Percentiles rank a stretch among this genome's conserved stretches.
Evolutionary conservation across 2,888 invertebrate genomes (phyloP).

Genomic region (Anagyrus pseudococci): DNA sequence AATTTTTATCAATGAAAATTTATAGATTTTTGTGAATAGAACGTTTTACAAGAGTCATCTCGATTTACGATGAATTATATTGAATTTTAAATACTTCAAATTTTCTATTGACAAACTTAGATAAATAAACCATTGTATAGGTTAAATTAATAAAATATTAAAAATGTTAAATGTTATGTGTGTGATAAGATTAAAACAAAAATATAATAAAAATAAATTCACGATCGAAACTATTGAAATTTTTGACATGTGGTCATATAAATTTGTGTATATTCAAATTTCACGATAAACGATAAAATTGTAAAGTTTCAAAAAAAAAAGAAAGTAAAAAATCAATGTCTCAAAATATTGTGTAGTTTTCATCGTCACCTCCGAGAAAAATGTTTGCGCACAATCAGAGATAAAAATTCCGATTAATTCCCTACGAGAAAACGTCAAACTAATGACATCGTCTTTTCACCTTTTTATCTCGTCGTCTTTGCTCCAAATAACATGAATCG

Average conservation of each 20-base stretch:
- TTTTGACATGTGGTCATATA: background rate
- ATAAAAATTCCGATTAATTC: no score
- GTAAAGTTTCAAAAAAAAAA: no score
- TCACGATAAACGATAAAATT: no score
- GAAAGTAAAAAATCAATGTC: no score
- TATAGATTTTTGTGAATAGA: conserved; percentile 35
- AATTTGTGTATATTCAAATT: no score
- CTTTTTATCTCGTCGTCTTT: no score
- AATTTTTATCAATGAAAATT: conserved; percentile 27
- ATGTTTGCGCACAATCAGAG: no score
- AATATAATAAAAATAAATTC: background rate
- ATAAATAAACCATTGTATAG: conserved; percentile 16
- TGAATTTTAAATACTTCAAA: conserved; percentile 24
- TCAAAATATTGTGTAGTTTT: no score
- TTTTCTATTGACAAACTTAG: conserved; percentile 27
- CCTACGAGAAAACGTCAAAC: no score
- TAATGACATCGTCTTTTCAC: no score
- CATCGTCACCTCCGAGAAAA: no score
- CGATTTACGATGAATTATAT: conserved; percentile 19
- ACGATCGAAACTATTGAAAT: background rate
- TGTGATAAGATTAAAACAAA: conserved; percentile 21
- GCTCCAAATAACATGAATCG: no score
- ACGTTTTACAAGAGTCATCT: conserved; percentile 29
- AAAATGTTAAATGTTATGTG: conserved; percentile 31
- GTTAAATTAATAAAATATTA: conserved; percentile 8